phyloP scores from a whole-genome alignment of 1,140 invertebrate genomes.

The Teleopsis dalmanni region DNA sequence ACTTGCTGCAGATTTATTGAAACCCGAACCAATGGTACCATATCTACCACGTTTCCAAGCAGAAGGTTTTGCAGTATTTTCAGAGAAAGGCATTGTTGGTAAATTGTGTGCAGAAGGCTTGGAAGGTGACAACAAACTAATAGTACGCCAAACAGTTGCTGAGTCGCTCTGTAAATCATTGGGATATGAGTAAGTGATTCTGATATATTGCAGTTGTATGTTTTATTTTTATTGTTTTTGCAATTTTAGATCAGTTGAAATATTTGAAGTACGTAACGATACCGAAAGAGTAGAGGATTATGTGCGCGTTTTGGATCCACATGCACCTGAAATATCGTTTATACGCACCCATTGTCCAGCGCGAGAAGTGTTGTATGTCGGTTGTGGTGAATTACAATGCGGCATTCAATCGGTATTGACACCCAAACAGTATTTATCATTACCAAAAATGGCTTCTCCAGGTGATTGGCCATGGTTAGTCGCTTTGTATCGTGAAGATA shows the following conservation, averaged over 20 bases:
- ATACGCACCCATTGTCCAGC: conserved; percentile 63
- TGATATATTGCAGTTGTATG: not conserved
- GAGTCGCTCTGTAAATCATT: conserved; percentile 67
- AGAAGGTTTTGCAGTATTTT: conserved; percentile 73
- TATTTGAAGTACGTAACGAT: conserved; percentile 51
- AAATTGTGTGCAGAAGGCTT: conserved; percentile 74
- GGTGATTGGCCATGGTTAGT: conserved; percentile 89
- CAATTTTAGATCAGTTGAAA: conserved; percentile 47
- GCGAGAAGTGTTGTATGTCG: conserved; percentile 71
- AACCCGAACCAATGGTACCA: conserved; percentile 52
- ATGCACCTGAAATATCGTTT: conserved; percentile 72
- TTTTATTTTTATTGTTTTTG: not conserved
- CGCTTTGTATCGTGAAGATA: conserved; percentile 70
- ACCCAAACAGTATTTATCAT: conserved; percentile 43
- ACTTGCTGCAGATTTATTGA: conserved; percentile 51
- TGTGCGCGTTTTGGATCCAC: conserved; percentile 70
- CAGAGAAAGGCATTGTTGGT: conserved; percentile 69
- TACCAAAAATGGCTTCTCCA: conserved; percentile 61
- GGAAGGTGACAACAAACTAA: conserved; percentile 41
- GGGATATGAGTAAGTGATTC: conserved; percentile 58
- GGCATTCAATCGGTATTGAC: conserved; percentile 62
- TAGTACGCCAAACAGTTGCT: conserved; percentile 57
- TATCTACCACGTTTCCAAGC: conserved; percentile 59
- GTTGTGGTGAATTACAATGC: conserved; percentile 71
- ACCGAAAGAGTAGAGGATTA: conserved; percentile 53